A percentile compares a stretch with the other conserved stretches of the same genome.
Evolutionary conservation across 2,888 invertebrate species (phyloP).

Genomic region (Agrochola circellaris): DNA sequence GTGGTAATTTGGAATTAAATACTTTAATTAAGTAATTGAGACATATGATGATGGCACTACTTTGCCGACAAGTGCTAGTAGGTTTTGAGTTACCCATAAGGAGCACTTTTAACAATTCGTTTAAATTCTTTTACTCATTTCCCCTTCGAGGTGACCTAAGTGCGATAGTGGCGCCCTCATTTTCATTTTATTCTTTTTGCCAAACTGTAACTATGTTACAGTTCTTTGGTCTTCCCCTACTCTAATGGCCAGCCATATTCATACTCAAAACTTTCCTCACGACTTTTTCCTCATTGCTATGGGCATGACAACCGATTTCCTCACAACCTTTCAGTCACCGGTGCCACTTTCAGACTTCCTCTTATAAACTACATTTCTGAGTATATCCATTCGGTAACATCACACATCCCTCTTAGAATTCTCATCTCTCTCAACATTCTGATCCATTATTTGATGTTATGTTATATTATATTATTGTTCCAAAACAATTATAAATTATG

Average conservation of each 20-base stretch:
- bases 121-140: no score
- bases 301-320: neutral
- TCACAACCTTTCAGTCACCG: neutral
- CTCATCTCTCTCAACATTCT: neutral
- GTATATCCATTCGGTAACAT: neutral
- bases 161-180: no score
- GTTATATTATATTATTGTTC: neutral
- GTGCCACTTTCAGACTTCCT: neutral
- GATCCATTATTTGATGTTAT: neutral
- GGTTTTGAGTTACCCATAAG: no score
- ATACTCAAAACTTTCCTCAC: neutral
- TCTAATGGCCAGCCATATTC: neutral
- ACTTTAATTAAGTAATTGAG: no score
- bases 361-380: neutral
- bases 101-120: no score
- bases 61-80: no score
- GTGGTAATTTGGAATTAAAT: no score
- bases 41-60: no score
- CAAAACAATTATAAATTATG: neutral
- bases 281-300: neutral
- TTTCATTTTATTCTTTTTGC: no score
- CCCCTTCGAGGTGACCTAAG: no score
- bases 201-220: neutral
- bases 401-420: neutral
- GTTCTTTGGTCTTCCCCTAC: no score